Conservation (phyloP, 2,888 invertebrate genomes). For the Lycocerus yunnanus region DNA sequence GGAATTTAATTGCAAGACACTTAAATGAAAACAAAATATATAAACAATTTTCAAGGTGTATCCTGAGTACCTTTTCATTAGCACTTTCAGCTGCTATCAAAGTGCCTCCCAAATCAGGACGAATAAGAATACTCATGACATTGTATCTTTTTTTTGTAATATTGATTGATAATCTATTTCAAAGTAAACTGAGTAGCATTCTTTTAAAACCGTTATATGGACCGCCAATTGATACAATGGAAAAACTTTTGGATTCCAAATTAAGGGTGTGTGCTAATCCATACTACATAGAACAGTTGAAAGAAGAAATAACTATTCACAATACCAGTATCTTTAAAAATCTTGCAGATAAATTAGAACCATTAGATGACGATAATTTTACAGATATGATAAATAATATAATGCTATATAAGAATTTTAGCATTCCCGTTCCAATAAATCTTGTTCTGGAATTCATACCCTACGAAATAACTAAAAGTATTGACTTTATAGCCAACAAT, state of each 20-base stretch:
- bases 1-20: background rate
- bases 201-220: background rate
- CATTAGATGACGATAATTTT: background rate
- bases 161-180: background rate
- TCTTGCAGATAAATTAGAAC: background rate
- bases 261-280: background rate
- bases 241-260: background rate
- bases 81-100: background rate
- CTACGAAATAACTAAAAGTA: background rate
- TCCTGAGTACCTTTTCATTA: background rate
- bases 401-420: background rate
- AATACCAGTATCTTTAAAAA: background rate
- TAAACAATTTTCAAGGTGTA: background rate
- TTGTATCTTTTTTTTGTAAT: background rate
- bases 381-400: background rate
- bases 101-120: background rate
- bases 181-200: background rate
- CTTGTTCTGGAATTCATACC: background rate
- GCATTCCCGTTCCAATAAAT: background rate
- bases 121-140: background rate
- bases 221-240: background rate
- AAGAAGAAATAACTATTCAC: background rate
- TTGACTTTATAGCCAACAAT: background rate
- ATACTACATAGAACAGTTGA: background rate
- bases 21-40: background rate